Base-by-base conservation (phyloP, 2,113 vertebrate genomes). In the Aramus guarauna region DNA sequence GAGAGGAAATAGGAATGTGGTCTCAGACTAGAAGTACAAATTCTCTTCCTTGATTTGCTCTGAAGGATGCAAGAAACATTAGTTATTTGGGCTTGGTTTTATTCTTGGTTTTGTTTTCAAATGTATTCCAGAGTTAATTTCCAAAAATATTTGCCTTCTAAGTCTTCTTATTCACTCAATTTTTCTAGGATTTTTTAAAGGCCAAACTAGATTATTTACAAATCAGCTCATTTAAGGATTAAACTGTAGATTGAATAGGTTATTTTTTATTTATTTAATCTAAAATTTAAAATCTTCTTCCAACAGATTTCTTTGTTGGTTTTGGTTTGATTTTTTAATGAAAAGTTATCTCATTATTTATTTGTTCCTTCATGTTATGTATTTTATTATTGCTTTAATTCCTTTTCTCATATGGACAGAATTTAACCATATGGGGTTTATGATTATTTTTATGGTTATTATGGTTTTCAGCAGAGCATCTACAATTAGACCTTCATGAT, bases 251-350 rank as follows among this genome's bases (percentile, higher is more conserved):
- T 67, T 6, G 3, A 4, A 68, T 11, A 29, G 3, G 7, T 68
- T 34, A 4, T 0, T 27, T 30, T 36, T 36, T 30, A 34, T 45
- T 81, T 60, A 37, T 86, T 63, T 60, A 80, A 20, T 43, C 3
- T 18, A n/a, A 43, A 26, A 68, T 47, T 76, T 73, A 34, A 56
- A 80, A 29, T 36, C 8, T 62, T 30, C 5, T 43, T 5, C 8
- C 32, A 13, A 53, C 20, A 24, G 2, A 1, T 15, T 50, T 12
- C 9, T 88, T 72, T 24, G 0, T 15, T 77, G 6, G 4, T 3
- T 60, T 67, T 12, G 3, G 5, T 69, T 56, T 5, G 12, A 1
- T 0, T 4, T 50, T 21, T 3, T 5, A 81, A 50, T n/a, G 6
- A 37, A 52, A 58, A 45, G 1, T 14, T 21, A 43, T 39, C 56